phyloP scores from a whole-genome alignment of 53 echinoderm and acorn worm genomes.

The Hippasteria phrygiana region DNA sequence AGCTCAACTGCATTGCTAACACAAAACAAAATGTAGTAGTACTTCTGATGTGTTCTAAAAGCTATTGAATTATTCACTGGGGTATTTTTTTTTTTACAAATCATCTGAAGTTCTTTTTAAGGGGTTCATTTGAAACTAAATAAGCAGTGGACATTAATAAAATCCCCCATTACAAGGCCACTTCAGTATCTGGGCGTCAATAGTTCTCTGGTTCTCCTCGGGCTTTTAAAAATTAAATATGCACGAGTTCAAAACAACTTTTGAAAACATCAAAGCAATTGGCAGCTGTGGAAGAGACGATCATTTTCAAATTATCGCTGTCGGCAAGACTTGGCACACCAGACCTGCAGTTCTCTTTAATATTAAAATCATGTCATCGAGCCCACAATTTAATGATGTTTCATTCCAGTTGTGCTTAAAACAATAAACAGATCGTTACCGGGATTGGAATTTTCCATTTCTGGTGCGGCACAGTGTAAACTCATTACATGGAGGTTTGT shows the following conservation, averaged over 20 bases:
- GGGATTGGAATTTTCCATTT: conserved; percentile 15
- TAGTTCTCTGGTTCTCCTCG: no score
- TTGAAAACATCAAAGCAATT: no score
- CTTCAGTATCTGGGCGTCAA: no score
- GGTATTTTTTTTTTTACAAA: background rate
- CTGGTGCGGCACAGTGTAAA: background rate
- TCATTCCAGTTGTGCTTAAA: conserved; percentile 31
- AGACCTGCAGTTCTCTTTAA: background rate
- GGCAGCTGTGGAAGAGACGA: no score
- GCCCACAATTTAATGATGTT: conserved; percentile 15
- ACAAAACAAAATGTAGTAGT: conserved; percentile 3
- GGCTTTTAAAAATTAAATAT: no score
- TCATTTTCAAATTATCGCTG: no score
- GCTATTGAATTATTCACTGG: conserved; percentile 3
- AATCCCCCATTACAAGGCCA: no score
- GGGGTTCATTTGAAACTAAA: background rate
- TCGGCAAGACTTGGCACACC: background rate
- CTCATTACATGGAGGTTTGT: background rate
- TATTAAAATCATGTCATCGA: conserved; percentile 1
- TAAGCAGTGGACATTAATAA: background rate
- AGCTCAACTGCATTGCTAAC: background rate
- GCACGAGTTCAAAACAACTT: no score
- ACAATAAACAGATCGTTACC: conserved; percentile 41
- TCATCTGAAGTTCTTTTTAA: background rate
- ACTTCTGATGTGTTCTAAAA: background rate